Evolutionary conservation across 2,113 vertebrate genomes (phyloP).

Genomic region (Plectropomus leopardus): DNA sequence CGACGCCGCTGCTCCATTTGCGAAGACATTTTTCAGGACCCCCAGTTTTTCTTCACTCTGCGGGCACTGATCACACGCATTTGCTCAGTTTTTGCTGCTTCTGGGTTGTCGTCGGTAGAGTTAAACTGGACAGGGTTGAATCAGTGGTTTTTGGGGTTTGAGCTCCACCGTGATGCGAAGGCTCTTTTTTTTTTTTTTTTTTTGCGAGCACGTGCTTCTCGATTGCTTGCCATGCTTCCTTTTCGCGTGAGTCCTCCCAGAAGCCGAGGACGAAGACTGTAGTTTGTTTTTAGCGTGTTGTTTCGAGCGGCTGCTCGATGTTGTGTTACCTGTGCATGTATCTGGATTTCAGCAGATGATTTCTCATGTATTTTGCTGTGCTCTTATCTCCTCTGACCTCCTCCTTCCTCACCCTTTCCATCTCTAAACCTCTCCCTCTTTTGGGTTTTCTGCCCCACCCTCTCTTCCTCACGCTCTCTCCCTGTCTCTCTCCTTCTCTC

Average conservation of each 20-base stretch:
- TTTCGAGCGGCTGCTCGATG: constrained; percentile 23
- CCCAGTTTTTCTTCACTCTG: not conserved
- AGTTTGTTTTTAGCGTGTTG: constrained; percentile 47
- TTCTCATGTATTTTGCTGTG: constrained; percentile 54
- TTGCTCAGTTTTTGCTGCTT: constrained; percentile 27
- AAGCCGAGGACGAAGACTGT: constrained; percentile 62
- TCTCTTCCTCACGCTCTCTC: constrained; percentile 52
- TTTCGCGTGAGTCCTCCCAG: constrained; percentile 28
- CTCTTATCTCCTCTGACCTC: constrained; percentile 67
- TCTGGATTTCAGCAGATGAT: constrained; percentile 54
- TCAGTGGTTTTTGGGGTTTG: constrained; percentile 17
- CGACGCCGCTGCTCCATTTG: constrained; percentile 50
- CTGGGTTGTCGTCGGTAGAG: constrained; percentile 26
- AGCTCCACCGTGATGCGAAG: constrained; percentile 9
- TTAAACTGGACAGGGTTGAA: constrained; percentile 41
- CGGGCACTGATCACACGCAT: not conserved
- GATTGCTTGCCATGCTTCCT: constrained; percentile 53
- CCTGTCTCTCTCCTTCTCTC: constrained; percentile 25
- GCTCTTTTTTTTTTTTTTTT: too few relatives aligned
- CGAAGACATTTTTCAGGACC: constrained; percentile 47
- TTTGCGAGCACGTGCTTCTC: constrained; percentile 49
- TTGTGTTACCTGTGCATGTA: constrained; percentile 46
- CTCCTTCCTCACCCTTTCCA: constrained; percentile 68
- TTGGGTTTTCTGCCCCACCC: constrained; percentile 74
- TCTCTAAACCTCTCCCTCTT: constrained; percentile 70